Percentiles rank a stretch among this genome's conserved stretches.
These are phyloP conservation scores for Lycopodina hypogea DNA, from an alignment of 37 sponge, comb jelly and placozoan genomes.

Conservation along the genomic window DNA sequence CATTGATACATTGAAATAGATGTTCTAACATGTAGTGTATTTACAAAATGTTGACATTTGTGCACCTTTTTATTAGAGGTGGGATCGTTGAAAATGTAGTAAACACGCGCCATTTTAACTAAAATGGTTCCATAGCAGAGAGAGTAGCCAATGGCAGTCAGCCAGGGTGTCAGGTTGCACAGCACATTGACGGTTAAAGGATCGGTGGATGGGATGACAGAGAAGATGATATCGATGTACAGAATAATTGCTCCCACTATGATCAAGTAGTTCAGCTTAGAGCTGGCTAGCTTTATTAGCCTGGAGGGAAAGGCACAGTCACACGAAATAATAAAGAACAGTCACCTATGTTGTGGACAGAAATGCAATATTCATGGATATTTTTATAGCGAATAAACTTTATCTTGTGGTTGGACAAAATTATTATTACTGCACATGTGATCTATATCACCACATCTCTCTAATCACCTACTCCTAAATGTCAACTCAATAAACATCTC, in stretches of 20 bases:
- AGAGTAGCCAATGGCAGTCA: conserved; percentile 55
- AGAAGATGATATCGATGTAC: conserved; percentile 21
- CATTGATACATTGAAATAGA: too few species aligned
- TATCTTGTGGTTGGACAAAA: too few species aligned
- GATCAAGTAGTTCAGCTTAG: conserved; percentile 49
- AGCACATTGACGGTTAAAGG: conserved; percentile 5
- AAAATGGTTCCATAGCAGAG: conserved; percentile 59
- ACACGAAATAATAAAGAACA: too few species aligned
- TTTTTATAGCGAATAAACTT: too few species aligned
- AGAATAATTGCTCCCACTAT: conserved; percentile 47
- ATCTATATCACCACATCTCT: too few species aligned
- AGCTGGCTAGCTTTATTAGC: conserved; percentile 33
- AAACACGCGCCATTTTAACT: conserved; percentile 52
- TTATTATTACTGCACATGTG: too few species aligned
- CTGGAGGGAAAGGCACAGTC: neutral
- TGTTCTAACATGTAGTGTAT: too few species aligned
- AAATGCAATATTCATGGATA: neutral
- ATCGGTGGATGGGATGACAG: conserved; percentile 8
- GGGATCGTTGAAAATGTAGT: conserved; percentile 54
- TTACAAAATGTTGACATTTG: too few species aligned
- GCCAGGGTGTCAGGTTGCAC: conserved; percentile 49
- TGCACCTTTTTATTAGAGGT: conserved; percentile 21
- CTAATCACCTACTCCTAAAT: too few species aligned
- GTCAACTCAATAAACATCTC: too few species aligned
- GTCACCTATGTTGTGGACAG: neutral